A percentile compares a stretch with the other conserved stretches of the same genome.
phyloP scores from a whole-genome alignment of 2,888 invertebrate genomes.

The Miltochrista miniata region DNA sequence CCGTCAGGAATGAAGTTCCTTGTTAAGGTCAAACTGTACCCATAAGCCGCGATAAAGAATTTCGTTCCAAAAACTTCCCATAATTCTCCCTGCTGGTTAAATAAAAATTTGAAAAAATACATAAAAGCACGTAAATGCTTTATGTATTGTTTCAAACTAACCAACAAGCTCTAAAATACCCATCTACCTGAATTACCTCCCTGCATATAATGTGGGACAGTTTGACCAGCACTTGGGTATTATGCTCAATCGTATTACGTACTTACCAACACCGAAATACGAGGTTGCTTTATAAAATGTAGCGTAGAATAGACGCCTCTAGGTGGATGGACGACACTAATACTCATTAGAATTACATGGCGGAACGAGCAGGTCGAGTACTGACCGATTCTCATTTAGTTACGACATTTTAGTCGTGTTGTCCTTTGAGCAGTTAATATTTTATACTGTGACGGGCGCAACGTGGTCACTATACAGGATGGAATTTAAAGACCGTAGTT shows the following conservation, averaged over 20 bases:
- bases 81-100: too few relatives aligned
- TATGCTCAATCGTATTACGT: conserved; percentile 52
- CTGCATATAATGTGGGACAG: conserved; percentile 22
- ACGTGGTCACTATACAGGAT: too few relatives aligned
- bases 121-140: not conserved
- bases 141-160: too few relatives aligned
- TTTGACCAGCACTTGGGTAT: conserved; percentile 40
- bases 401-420: conserved; percentile 10
- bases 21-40: too few relatives aligned
- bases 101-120: too few relatives aligned
- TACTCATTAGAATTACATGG: conserved; percentile 83
- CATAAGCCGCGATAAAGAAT: too few relatives aligned
- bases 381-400: conserved; percentile 13
- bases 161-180: not conserved
- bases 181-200: conserved; percentile 9
- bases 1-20: too few relatives aligned
- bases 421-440: too few relatives aligned
- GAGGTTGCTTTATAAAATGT: conserved; percentile 47
- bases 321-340: conserved; percentile 72
- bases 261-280: conserved; percentile 48
- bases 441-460: too few relatives aligned
- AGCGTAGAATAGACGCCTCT: conserved; percentile 46
- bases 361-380: conserved; percentile 55
- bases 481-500: too few relatives aligned
- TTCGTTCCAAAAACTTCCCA: too few relatives aligned